Conservation (phyloP, 2,113 vertebrate genomes). For the Anguilla japonica region DNA sequence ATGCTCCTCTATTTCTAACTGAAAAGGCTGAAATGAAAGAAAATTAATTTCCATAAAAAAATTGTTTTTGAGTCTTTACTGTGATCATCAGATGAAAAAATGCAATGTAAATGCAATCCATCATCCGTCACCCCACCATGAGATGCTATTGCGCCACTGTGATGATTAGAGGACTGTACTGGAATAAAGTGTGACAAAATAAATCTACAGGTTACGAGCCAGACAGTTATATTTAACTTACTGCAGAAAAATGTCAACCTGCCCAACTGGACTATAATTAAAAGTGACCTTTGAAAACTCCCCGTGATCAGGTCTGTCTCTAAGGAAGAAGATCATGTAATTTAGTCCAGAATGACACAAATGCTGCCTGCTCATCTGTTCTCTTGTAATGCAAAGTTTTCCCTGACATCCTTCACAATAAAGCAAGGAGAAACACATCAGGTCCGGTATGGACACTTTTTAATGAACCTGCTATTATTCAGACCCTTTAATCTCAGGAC, state of each 20-base stretch:
- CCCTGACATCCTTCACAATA: background rate
- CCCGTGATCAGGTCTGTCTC: background rate
- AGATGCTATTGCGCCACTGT: too few relatives aligned
- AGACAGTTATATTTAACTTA: background rate
- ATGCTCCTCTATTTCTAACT: too few relatives aligned
- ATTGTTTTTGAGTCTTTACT: too few relatives aligned
- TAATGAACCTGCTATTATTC: conserved; percentile 21
- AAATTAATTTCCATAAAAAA: too few relatives aligned
- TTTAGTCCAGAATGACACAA: background rate
- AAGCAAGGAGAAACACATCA: background rate
- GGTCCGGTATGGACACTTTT: background rate
- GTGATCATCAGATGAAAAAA: too few relatives aligned
- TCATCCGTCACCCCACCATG: too few relatives aligned
- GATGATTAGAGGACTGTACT: too few relatives aligned
- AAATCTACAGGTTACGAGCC: background rate
- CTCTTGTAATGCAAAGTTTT: background rate
- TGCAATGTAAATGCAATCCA: too few relatives aligned
- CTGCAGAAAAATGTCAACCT: background rate
- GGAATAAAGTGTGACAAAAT: background rate
- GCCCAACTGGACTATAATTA: background rate
- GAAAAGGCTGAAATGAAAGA: too few relatives aligned
- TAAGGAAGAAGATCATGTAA: background rate
- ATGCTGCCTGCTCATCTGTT: background rate
- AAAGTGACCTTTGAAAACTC: background rate
- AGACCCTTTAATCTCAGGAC: conserved; percentile 8